These are phyloP conservation scores for Apostichopus californicus DNA, from an alignment of 35 echinoderm and acorn worm genomes.

Conservation along the genomic window DNA sequence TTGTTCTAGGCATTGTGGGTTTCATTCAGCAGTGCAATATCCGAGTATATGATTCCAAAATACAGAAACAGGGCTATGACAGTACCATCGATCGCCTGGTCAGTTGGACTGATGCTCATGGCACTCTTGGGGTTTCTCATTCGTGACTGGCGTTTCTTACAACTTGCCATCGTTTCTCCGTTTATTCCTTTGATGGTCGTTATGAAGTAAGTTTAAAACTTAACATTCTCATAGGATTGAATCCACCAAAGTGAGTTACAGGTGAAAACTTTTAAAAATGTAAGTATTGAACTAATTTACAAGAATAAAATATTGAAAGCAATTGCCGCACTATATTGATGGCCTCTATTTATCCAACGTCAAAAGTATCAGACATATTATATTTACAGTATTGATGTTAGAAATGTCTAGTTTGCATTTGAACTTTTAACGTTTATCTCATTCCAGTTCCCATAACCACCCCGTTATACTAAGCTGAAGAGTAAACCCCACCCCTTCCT, in stretches of 20 bases:
- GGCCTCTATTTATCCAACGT: no score
- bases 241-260: neutral
- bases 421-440: no score
- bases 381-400: no score
- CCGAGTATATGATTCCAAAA: constrained; percentile 53
- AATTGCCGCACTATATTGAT: no score
- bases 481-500: no score
- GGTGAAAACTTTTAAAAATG: neutral
- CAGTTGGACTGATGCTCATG: constrained; percentile 52
- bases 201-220: neutral
- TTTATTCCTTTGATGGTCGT: neutral
- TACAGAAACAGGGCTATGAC: constrained; percentile 31
- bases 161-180: constrained; percentile 33
- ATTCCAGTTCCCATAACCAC: no score
- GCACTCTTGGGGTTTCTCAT: constrained; percentile 47
- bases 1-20: neutral
- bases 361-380: no score
- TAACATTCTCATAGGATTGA: neutral
- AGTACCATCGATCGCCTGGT: neutral
- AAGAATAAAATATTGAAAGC: neutral
- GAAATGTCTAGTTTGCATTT: no score
- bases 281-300: neutral
- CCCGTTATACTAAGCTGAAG: no score
- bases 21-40: constrained; percentile 4
- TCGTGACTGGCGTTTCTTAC: constrained; percentile 58